Evolutionary conservation across 2,888 invertebrate genomes (phyloP).

Genomic region (Bugula neritina): DNA sequence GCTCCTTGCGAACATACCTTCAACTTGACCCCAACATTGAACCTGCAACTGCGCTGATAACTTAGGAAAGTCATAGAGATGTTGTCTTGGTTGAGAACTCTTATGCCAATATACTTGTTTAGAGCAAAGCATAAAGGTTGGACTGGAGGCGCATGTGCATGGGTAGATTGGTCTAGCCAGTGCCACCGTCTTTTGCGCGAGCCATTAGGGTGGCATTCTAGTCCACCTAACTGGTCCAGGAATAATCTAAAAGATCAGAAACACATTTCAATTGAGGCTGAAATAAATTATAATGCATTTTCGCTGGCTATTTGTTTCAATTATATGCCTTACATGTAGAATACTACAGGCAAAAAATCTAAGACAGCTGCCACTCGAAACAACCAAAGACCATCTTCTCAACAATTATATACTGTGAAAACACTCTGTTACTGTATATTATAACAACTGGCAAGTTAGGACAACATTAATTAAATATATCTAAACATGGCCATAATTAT

Average conservation of each 20-base stretch:
- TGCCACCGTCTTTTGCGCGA: slow-evolving; percentile 42
- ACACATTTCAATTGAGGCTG: background rate
- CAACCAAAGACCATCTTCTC: too few species aligned
- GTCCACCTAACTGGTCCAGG: slow-evolving; percentile 45
- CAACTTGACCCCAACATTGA: slow-evolving; percentile 47
- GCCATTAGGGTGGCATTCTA: slow-evolving; percentile 45
- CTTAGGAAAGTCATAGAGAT: slow-evolving; percentile 44
- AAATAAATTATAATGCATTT: too few species aligned
- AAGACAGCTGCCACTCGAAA: too few species aligned
- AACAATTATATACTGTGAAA: too few species aligned
- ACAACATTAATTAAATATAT: too few species aligned
- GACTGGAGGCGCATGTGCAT: slow-evolving; percentile 52
- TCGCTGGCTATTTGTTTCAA: too few species aligned
- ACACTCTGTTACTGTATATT: too few species aligned
- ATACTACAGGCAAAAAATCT: too few species aligned
- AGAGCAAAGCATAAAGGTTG: slow-evolving; percentile 49
- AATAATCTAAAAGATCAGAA: slow-evolving; percentile 36
- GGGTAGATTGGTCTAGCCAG: slow-evolving; percentile 44
- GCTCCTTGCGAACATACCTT: slow-evolving; percentile 40
- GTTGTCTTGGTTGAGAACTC: slow-evolving; percentile 47
- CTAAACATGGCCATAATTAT: too few species aligned
- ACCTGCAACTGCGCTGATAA: slow-evolving; percentile 41
- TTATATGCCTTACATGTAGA: too few species aligned
- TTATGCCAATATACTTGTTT: slow-evolving; percentile 40
- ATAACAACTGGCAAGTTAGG: too few species aligned